Evolutionary conservation across 37 sponge, comb jelly and placozoan genomes (phyloP), one percentile per base, ranked within the genome.

Genomic region (Ianthella basta): DNA sequence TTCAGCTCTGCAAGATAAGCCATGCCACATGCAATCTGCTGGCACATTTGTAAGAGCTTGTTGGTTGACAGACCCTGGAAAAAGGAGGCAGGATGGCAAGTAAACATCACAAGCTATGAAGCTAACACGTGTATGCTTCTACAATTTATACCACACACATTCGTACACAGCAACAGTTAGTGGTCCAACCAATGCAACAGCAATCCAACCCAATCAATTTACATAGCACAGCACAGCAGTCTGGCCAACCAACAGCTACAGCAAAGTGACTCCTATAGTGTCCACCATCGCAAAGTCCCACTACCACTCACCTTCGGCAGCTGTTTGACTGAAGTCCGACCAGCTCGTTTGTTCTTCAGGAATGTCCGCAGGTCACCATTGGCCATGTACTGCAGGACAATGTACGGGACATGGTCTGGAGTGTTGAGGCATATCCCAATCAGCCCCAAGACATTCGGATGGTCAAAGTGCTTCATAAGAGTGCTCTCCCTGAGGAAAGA

Each of bases 351-450:
- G 24, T 39, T 56, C 35, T 40, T 79, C 21, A 86, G 66, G 80
- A 61, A 86, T 2, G 37, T 79, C 39, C 63, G 54, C 80, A 86
- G 63, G 36, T 86, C 86, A 38, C 86, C 86, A 32, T 86, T 86
- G 80, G 67, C 80, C 86, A 86, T 86, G 80, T 57, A 86, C 4
- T 80, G 86, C 79, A 86, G 80, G 20, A 86, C 64, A 33, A 86
- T 86, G 86, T 75, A 79, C 0, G 86, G 86, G 0, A 77, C 50
- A 21, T 57, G 67, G 12, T 86, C 80, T 23, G 60, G 67, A 61
- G 86, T 82, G 53, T 82, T 55, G 40, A 86, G 77, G 66, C 86
- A 86, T 23, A 86, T 65, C 4, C 86, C 86, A 15, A 78, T 80
- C n/a, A 86, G 64, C 33, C 86, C 80, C 35, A 86, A 56, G 13